Evolutionary conservation across 2,113 vertebrate genomes (phyloP).

Genomic region (Dicrurus megarhynchus): DNA sequence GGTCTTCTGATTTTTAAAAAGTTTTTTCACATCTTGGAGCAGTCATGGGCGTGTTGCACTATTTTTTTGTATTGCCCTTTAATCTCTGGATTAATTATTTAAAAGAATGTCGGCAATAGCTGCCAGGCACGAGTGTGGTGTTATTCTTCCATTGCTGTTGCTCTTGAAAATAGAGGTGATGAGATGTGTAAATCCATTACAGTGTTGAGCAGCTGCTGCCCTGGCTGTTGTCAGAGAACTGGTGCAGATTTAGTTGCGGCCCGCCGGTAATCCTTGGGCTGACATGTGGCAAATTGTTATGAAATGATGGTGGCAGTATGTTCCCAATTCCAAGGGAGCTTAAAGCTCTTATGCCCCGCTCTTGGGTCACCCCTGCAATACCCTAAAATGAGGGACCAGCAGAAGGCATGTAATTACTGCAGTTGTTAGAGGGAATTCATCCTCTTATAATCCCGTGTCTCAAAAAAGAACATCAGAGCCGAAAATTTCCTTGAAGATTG

Average conservation of each 20-base stretch:
- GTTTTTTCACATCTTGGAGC: background rate
- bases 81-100: background rate
- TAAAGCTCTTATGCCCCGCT: background rate
- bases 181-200: constrained; percentile 3
- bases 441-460: constrained; percentile 69
- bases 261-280: constrained; percentile 60
- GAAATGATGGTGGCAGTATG: constrained; percentile 75
- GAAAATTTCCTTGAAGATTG: constrained; percentile 71
- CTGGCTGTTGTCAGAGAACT: constrained; percentile 38
- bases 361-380: background rate
- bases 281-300: constrained; percentile 70
- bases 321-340: constrained; percentile 70
- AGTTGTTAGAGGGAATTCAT: constrained; percentile 72
- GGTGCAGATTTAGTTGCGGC: constrained; percentile 62
- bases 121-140: background rate
- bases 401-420: constrained; percentile 75
- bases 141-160: background rate
- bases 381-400: constrained; percentile 44
- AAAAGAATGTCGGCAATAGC: background rate
- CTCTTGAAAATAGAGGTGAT: background rate
- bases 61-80: background rate
- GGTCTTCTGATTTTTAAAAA: rapidly evolving
- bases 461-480: constrained; percentile 78
- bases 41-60: rapidly evolving
- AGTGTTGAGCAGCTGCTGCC: constrained; percentile 53